Evolutionary conservation across 2,797 vertebrate species (phyloP).

Genomic region (Poeciliopsis gracilis): DNA sequence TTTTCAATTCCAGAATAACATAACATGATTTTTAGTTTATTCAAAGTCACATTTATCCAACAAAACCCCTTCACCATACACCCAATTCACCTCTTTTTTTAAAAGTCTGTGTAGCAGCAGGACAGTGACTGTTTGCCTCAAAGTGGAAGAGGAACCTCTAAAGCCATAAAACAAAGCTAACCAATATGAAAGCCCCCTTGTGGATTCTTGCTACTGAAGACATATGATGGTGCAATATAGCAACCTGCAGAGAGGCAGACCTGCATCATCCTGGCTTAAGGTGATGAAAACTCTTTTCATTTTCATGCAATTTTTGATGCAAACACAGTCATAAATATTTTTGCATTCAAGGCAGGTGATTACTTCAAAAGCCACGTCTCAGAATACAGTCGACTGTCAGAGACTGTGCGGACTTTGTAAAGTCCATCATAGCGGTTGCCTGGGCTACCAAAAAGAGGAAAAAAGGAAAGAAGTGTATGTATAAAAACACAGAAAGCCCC

Average conservation of each 20-base stretch:
- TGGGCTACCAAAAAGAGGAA: not conserved
- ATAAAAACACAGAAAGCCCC: not conserved
- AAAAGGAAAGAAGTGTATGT: not conserved
- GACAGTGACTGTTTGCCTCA: not conserved
- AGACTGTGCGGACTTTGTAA: not conserved
- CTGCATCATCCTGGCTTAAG: not conserved
- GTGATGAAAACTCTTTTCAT: not conserved
- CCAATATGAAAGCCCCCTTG: not conserved
- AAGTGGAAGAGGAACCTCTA: not conserved
- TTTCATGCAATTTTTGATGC: not conserved
- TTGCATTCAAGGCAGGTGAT: not conserved
- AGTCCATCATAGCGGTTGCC: not conserved
- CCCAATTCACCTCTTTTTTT: not conserved
- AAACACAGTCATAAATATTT: not conserved
- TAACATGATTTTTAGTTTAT: not conserved
- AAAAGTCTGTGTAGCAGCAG: not conserved
- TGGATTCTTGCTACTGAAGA: not conserved
- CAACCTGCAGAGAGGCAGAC: not conserved
- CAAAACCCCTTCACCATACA: not conserved
- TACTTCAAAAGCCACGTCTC: not conserved
- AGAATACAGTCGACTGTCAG: not conserved
- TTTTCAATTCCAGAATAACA: not conserved
- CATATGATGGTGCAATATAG: not conserved
- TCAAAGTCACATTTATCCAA: not conserved
- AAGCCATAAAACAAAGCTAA: not conserved